Percentiles rank a stretch among this genome's conserved stretches.
Evolutionary conservation across 2,113 vertebrate genomes (phyloP).

Genomic region (Podarcis muralis): DNA sequence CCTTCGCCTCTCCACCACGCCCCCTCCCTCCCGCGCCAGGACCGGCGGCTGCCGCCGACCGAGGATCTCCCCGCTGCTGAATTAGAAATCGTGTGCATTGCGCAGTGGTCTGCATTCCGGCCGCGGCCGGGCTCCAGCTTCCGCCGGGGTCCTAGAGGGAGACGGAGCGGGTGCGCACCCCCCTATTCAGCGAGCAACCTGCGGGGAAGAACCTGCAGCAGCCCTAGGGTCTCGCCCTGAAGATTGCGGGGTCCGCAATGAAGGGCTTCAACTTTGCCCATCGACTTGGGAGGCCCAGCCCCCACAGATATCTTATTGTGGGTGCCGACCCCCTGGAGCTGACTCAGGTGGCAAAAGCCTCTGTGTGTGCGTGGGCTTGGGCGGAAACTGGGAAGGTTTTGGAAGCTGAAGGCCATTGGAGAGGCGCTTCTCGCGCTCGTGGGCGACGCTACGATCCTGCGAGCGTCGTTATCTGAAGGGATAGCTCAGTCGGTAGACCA

Average conservation of each 20-base stretch:
- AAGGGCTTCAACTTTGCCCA: no score
- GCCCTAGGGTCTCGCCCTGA: no score
- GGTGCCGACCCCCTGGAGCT: no score
- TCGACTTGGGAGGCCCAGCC: no score
- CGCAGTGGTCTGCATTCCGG: constrained; percentile 30
- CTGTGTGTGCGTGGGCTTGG: background rate
- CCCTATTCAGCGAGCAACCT: background rate
- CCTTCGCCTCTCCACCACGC: background rate
- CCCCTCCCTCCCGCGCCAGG: background rate
- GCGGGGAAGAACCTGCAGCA: fast-evolving
- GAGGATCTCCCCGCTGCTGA: constrained; percentile 19
- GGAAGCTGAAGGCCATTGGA: background rate
- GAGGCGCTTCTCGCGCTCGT: background rate
- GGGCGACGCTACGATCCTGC: no score
- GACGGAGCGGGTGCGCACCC: no score
- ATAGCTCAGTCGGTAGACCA: no score
- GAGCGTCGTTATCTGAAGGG: no score
- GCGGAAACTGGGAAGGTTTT: background rate
- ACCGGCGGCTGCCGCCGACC: background rate
- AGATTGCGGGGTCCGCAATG: no score
- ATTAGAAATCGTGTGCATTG: background rate
- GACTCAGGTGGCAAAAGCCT: no score
- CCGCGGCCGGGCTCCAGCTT: background rate
- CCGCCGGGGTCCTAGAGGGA: constrained; percentile 14
- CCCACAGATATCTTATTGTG: no score